Base-by-base conservation (phyloP, 2,888 invertebrate genomes). In the Electrophaes corylata region DNA sequence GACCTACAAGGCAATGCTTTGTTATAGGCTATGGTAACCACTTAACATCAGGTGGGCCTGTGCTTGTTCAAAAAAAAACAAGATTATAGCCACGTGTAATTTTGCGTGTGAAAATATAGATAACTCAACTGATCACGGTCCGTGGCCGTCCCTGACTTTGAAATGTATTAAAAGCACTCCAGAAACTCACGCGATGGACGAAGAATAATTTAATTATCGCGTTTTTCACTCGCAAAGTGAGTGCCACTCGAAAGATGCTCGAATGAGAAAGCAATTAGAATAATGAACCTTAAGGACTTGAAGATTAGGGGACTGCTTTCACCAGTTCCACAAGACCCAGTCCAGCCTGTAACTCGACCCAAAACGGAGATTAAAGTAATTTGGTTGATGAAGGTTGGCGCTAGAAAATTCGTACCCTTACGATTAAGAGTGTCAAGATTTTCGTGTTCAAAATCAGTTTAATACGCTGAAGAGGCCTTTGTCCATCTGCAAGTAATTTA, bases 131-230 rank as follows among this genome's bases (percentile, higher is more conserved):
- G 35, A 35, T 35, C 35, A 8, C 23, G 26, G 1, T 26, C 45
- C 45, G 45, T 19, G 3, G 18, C 4, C 46, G 11, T 48, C 39
- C 23, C 58, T 31, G 43, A 40, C 26, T 16, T 35, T 3, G 16
- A 2, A 11, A 48, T 39, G 31, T 50, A 46, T 50, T n/a, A 45
- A n/a, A 59, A 46, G 23, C 31, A 29, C 51, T 57, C 14, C 29
- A 19, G 57, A 55, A 64, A 46, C 57, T 62, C 62, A 60, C 51
- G 64, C 60, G 50, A 72, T 76, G 74, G 67, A 40, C 55, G 76
- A 76, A 82, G 82, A 83, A 86, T 88, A 86, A 90, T 88, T 86
- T 84, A 88, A 89, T 89, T 86, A 87, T 81, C 84, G 78, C 85
- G 76, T 82, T 84, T 84, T 79, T 79, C 75, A 59, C 70, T 78